These are phyloP conservation scores for Ameiurus melas DNA, from an alignment of 2,113 vertebrate species.

Conservation along the genomic window DNA sequence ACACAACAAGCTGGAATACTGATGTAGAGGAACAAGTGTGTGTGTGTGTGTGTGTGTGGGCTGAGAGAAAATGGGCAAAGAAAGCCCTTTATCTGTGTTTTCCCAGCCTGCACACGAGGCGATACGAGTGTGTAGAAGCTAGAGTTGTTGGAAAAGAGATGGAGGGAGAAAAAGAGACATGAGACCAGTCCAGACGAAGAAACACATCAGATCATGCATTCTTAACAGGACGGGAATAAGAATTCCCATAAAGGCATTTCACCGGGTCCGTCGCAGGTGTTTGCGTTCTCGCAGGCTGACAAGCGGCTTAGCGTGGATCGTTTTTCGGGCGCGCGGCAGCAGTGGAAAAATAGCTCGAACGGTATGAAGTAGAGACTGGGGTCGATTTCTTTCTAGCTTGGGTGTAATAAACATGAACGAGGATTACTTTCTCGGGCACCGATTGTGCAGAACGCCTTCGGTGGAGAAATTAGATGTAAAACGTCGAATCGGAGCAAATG, in stretches of 20 bases:
- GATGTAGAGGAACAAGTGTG: slow-evolving; percentile 14
- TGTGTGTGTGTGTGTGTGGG: background rate
- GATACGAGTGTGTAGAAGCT: background rate
- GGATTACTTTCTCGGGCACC: too few species aligned
- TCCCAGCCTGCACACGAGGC: slow-evolving; percentile 20
- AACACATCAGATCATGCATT: background rate
- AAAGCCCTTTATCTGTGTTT: slow-evolving; percentile 33
- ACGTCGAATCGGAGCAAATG: too few species aligned
- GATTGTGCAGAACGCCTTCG: too few species aligned
- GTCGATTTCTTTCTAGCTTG: background rate
- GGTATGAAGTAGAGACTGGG: background rate
- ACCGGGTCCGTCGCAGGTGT: background rate
- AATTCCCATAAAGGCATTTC: background rate
- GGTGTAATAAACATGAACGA: too few species aligned
- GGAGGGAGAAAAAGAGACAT: slow-evolving; percentile 14
- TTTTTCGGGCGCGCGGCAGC: background rate
- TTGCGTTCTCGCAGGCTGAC: background rate
- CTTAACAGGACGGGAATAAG: background rate
- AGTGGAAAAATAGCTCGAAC: background rate
- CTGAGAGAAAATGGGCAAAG: background rate
- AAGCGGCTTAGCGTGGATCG: background rate
- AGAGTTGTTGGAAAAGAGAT: slow-evolving; percentile 18
- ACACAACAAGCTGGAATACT: slow-evolving; percentile 1
- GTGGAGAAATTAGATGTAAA: too few species aligned
- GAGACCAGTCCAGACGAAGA: background rate